These are phyloP conservation scores for Leucophenga montana DNA, from an alignment of 2,888 invertebrate species.

Conservation along the genomic window DNA sequence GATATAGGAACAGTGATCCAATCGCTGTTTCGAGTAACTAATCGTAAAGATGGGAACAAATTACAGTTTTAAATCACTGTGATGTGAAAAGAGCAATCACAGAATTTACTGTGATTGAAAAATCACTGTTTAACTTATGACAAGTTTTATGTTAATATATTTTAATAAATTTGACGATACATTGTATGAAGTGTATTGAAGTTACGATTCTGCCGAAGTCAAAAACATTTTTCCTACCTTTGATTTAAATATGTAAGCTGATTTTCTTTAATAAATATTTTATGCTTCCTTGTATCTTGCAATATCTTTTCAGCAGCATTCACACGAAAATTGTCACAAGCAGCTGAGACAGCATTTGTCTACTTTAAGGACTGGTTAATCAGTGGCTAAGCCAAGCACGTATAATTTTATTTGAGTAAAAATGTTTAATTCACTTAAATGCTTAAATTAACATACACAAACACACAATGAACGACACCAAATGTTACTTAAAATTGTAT, in stretches of 20 bases:
- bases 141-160: no score
- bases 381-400: conserved; percentile 49
- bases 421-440: not conserved
- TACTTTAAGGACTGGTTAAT: conserved; percentile 62
- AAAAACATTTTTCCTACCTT: not conserved
- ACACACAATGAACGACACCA: conserved; percentile 22
- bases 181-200: no score
- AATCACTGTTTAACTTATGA: no score
- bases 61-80: no score
- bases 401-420: not conserved
- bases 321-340: conserved; percentile 50
- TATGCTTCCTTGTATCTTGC: conserved; percentile 35
- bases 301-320: conserved; percentile 47
- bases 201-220: no score
- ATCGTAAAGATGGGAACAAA: no score
- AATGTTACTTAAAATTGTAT: conserved; percentile 2
- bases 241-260: conserved; percentile 35
- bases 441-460: not conserved
- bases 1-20: no score
- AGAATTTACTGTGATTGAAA: no score
- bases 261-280: conserved; percentile 52
- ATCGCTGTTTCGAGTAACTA: no score
- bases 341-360: conserved; percentile 54
- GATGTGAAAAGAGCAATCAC: no score
- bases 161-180: no score